Evolutionary conservation across 2,113 vertebrate species (phyloP).

Genomic region (Sterrhoptilus dennistouni): DNA sequence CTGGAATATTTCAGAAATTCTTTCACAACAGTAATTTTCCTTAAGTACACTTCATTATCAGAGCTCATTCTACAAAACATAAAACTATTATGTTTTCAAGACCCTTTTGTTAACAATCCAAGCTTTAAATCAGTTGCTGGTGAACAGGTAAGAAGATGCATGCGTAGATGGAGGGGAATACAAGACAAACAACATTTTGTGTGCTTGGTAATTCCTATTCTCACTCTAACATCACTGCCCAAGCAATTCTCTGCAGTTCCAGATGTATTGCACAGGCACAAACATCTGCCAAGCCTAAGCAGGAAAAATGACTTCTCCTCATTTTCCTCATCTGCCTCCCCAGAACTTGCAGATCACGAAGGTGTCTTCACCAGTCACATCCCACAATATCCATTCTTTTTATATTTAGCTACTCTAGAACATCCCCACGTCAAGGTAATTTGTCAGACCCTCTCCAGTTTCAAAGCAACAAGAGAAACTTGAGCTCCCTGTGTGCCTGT

Average conservation of each 20-base stretch:
- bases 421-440: not conserved
- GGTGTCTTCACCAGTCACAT: not conserved
- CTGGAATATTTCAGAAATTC: not conserved
- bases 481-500: not conserved
- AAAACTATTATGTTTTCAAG: not conserved
- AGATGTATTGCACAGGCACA: not conserved
- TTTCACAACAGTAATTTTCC: constrained; percentile 35
- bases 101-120: not conserved
- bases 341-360: not conserved
- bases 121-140: not conserved
- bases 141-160: not conserved
- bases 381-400: not conserved
- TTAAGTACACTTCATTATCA: not conserved
- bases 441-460: not conserved
- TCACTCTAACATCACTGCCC: not conserved
- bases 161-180: not conserved
- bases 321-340: not conserved
- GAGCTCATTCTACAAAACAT: not conserved
- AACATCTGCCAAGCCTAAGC: not conserved
- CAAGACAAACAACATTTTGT: not conserved
- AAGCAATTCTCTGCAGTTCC: not conserved
- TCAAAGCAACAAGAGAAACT: constrained; percentile 17
- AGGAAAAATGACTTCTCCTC: not conserved
- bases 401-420: not conserved
- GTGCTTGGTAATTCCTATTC: not conserved